Base-by-base conservation (phyloP, 2,888 invertebrate species). In the Linyphia triangularis region DNA sequence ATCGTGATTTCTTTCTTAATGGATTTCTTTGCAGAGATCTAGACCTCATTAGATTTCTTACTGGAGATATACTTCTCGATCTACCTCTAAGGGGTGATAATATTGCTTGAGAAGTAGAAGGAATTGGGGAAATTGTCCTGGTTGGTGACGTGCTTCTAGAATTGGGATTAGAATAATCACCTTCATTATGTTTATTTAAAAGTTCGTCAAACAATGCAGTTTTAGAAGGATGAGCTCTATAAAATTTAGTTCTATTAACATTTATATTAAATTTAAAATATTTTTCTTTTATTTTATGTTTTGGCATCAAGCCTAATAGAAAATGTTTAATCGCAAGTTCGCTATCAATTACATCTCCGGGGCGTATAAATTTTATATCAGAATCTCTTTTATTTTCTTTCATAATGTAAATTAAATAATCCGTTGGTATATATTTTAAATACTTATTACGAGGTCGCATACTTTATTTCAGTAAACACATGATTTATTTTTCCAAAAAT, bases 401-500 rank as follows among this genome's bases (percentile, higher is more conserved):
- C 37, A 75, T 59, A 59, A 75, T 59, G 13, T 59, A 10, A 33
- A 33, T 33, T 22, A 59, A 3, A 75, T 75, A 75, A 22, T 75
- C 33, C 4, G 33, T 33, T 33, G 75, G 75, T 10, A 75, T 16
- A 28, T 19, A 13, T 33, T 33, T 10, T 33, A 61, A 33, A 61
- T 33, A 33, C 10, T 65, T 65, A 30, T 73, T 30, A 16, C n/a
- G n/a, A n/a, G 26, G 19, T 13, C 7, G 7, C 75, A 30, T 75
- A 57, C 57, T 72, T 75, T 37, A 75, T 57, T 59, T 75, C 61
- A 61, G 43, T 78, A 78, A 78, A 78, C 9, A 28, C 40, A 65
- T 78, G 63, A 26, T 78, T 63, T 7, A 78, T 65, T n/a, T 63
- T 16, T 5, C 77, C 77, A 28, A 63, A 61, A 33, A 78, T 65